Evolutionary conservation across 2,113 vertebrate genomes (phyloP).

Genomic region (Prunella fulvescens): DNA sequence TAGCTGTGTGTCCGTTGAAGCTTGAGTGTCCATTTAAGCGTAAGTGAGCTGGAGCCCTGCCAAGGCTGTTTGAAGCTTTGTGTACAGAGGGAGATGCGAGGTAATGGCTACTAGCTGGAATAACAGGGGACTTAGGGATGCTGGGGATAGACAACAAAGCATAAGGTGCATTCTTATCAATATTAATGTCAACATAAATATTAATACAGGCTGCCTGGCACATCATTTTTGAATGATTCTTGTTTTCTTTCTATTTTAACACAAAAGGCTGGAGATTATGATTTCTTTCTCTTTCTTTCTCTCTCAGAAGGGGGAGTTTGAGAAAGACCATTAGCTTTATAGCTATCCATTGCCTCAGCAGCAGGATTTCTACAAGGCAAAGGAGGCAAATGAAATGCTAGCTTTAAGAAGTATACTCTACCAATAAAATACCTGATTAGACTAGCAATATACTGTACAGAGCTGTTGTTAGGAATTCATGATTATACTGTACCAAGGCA

Average conservation of each 20-base stretch:
- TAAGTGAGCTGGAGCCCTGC: conserved; percentile 81
- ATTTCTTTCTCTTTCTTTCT: conserved; percentile 27
- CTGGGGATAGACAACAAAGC: conserved; percentile 46
- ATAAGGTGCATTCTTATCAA: conserved; percentile 72
- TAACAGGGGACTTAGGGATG: conserved; percentile 63
- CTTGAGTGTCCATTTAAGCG: conserved; percentile 84
- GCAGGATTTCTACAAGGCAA: conserved; percentile 53
- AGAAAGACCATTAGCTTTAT: conserved; percentile 66
- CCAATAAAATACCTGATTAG: conserved; percentile 55
- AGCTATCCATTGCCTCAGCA: conserved; percentile 14
- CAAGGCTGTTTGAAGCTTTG: conserved; percentile 71
- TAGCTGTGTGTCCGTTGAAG: conserved; percentile 78
- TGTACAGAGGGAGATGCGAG: conserved; percentile 55
- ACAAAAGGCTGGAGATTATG: conserved; percentile 62
- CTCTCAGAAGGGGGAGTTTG: conserved; percentile 36
- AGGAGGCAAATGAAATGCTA: conserved; percentile 52
- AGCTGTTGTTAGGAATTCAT: conserved; percentile 10
- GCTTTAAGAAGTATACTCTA: conserved; percentile 21
- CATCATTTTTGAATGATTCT: conserved; percentile 60
- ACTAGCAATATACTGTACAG: conserved; percentile 19
- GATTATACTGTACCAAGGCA: not conserved
- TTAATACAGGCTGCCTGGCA: conserved; percentile 65
- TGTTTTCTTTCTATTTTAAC: conserved; percentile 72
- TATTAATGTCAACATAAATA: conserved; percentile 83
- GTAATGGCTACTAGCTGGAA: conserved; percentile 73